Base-by-base conservation (phyloP, 1,140 invertebrate genomes). In the Eriosoma lanigerum region DNA sequence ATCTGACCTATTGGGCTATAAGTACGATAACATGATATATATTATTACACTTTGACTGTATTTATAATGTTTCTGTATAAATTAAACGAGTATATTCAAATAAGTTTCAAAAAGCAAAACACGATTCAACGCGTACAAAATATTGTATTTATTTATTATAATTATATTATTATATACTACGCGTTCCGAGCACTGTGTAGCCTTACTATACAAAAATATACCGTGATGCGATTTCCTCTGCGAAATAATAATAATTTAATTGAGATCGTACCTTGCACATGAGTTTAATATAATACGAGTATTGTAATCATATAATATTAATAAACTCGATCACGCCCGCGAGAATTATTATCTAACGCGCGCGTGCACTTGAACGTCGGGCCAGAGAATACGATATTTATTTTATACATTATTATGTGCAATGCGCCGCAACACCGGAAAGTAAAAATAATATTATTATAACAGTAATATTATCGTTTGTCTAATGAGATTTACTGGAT, bases 401-500 rank as follows among this genome's bases (percentile, higher is more conserved):
- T 38, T 38, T 38, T 38, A 38, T 38, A 48, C 29, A n/a, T n/a
- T n/a, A n/a, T n/a, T n/a, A n/a, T n/a, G n/a, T n/a, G n/a, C n/a
- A n/a, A n/a, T n/a, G 19, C 32, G 32, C 19, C 17, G 26, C 46
- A 17, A 13, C 19, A 13, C 26, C 60, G 60, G 29, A 62, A 62
- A 32, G 60, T 15, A 32, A 62, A 32, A 32, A 32, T 24, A 56
- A 21, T 56, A 24, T 56, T 21, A 21, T 10, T 9, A 4, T 38
- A 38, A 38, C 32, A 38, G 8, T 60, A 29, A 64, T n/a, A n/a
- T n/a, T n/a, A 38, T 24, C 64, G 38, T 46, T 68, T 46, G 38
- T 46, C n/a, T 68, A 68, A 46, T 68, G 64, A 68, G 64, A 46
- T 68, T 46, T 68, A 38, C 21, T 19, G 29, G 19, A 38, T 12